Base-by-base conservation (phyloP, 1,140 invertebrate genomes). In the Gryllus bimaculatus region DNA sequence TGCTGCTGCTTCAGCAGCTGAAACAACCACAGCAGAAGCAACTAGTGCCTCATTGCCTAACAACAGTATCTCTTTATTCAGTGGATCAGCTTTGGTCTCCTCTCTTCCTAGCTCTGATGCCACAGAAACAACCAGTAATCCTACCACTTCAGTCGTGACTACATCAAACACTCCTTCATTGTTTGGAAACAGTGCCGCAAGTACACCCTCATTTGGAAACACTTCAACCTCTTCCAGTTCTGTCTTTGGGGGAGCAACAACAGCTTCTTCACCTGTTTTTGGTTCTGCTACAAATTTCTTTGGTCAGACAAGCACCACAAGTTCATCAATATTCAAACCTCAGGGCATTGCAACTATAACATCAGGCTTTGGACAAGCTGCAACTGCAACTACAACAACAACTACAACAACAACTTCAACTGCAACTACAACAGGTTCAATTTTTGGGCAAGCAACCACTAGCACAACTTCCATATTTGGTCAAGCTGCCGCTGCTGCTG, bases 381-480 rank as follows among this genome's bases (percentile, higher is more conserved):
- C 78, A 49, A 78, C 73, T 10, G 74, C 74, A 18, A 54, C 76
- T 7, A 48, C n/a, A 48, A 47, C 48, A 6, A 48, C 18, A 48
- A 48, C 47, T 10, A 48, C 12, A 10, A 15, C 8, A 54, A 8
- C 49, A 54, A 54, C 49, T 15, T 54, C 49, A 8, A 54, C 26
- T 49, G n/a, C n/a, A n/a, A 77, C 47, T 76, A 48, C 18, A 8
- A 20, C 54, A 13, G 18, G 54, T 66, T 66, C 54, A 66, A 20
- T 77, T 15, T 77, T 77, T 77, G 48, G 48, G 21, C 76, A 77
- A 77, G 49, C 18, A 73, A 77, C 81, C 13, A 74, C 81, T 13
- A 79, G 80, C 8, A 54, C 77, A 21, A 26, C 76, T 5, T 81
- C 81, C 77, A 73, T 82, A 20, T 79, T 79, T 74, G 79, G 79